These are phyloP conservation scores for Pachydiplax longipennis DNA, from an alignment of 2,888 invertebrate genomes.

Conservation along the genomic window DNA sequence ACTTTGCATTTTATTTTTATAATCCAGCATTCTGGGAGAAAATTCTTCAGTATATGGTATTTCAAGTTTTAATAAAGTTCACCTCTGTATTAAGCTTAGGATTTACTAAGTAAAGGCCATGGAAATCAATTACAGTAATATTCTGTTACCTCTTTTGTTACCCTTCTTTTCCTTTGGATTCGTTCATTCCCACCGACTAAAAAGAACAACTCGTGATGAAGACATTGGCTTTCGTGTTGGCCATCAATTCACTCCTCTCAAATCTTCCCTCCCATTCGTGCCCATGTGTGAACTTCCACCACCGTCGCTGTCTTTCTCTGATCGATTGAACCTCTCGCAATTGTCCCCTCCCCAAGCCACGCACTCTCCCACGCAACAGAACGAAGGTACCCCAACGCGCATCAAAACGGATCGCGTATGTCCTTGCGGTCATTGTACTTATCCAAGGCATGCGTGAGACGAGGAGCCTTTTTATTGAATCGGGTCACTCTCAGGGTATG, in stretches of 20 bases:
- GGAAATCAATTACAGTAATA: too few species aligned
- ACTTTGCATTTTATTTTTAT: too few species aligned
- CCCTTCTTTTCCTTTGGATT: neutral
- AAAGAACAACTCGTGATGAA: constrained; percentile 16
- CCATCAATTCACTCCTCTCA: neutral
- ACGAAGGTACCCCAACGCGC: neutral
- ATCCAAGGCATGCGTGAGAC: neutral
- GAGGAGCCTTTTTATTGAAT: neutral
- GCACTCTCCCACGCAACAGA: neutral
- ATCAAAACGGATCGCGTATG: neutral
- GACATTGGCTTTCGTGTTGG: neutral
- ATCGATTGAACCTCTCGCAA: neutral
- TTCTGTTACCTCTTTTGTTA: too few species aligned
- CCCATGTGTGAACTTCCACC: neutral
- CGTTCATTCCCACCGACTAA: neutral
- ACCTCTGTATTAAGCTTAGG: too few species aligned
- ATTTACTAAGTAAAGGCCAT: too few species aligned
- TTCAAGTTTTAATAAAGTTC: too few species aligned
- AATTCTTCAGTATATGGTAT: too few species aligned
- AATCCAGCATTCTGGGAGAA: too few species aligned
- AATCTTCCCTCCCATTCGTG: neutral
- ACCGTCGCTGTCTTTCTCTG: neutral
- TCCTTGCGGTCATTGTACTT: neutral
- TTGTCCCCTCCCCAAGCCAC: neutral
- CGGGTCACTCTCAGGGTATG: neutral